These are phyloP conservation scores for Grammomys dolichurus DNA, from an alignment of 2,113 vertebrate species.

Conservation along the genomic window DNA sequence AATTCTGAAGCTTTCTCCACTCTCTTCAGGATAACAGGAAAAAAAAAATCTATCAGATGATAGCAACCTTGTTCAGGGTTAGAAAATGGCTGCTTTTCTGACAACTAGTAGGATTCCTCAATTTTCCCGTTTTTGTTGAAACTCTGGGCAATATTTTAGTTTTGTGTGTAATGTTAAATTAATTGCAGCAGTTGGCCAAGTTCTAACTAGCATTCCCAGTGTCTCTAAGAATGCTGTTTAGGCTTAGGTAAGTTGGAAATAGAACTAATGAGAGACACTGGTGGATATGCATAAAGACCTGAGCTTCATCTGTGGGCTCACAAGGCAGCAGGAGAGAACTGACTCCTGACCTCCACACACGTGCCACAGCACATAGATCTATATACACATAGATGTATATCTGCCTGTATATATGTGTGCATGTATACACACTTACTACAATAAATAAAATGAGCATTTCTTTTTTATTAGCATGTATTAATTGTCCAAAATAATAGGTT, in stretches of 20 bases:
- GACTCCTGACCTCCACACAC: neutral
- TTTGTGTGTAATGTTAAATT: neutral
- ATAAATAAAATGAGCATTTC: neutral
- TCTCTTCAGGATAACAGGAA: conserved; percentile 85
- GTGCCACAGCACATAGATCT: neutral
- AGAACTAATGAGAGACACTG: neutral
- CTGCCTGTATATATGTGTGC: neutral
- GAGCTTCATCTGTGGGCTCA: neutral
- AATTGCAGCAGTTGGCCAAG: neutral
- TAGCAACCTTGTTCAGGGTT: neutral
- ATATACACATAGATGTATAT: neutral
- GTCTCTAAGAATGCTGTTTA: conserved; percentile 46
- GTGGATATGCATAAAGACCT: neutral
- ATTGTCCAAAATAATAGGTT: neutral
- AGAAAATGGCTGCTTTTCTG: conserved; percentile 58
- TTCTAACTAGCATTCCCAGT: conserved; percentile 29
- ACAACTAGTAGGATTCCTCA: conserved; percentile 4
- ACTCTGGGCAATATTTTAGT: conserved; percentile 7
- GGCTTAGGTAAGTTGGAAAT: conserved; percentile 31
- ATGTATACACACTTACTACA: neutral
- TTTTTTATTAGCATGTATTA: neutral
- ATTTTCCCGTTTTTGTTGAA: conserved; percentile 51
- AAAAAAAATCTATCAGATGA: conserved; percentile 47
- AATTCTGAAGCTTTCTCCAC: conserved; percentile 90
- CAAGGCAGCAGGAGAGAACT: neutral